These are phyloP conservation scores for Cheilosia scutellata DNA, from an alignment of 2,888 invertebrate species.

Conservation along the genomic window DNA sequence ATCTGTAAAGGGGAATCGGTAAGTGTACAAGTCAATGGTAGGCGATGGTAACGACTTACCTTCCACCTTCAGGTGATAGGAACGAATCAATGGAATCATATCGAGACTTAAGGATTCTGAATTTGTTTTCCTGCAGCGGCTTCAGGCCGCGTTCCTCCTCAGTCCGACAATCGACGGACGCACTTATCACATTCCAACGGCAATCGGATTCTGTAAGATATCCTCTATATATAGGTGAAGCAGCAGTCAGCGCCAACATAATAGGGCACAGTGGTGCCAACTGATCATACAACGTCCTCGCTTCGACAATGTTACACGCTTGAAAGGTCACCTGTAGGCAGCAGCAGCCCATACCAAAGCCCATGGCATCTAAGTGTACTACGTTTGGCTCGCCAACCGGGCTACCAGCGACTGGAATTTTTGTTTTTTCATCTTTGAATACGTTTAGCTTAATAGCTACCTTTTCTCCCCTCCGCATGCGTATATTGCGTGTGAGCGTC, in stretches of 20 bases:
- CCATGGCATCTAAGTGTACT: slow-evolving; percentile 99
- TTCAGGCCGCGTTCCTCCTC: slow-evolving; percentile 94
- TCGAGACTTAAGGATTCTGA: slow-evolving; percentile 95
- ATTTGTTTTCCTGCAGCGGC: slow-evolving; percentile 90
- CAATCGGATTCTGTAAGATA: slow-evolving; percentile 98
- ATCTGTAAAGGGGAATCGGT: slow-evolving; percentile 84
- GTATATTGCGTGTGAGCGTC: slow-evolving; percentile 96
- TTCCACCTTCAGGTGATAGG: slow-evolving; percentile 93
- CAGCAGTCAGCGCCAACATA: slow-evolving; percentile 98
- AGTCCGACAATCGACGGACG: slow-evolving; percentile 97
- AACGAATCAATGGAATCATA: slow-evolving; percentile 99
- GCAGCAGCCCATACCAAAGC: slow-evolving; percentile 99
- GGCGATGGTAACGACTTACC: slow-evolving; percentile 81
- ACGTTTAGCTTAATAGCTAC: slow-evolving; percentile 99
- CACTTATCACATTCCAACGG: slow-evolving; percentile 98
- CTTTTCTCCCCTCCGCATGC: slow-evolving; percentile 95
- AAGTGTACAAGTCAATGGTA: background rate
- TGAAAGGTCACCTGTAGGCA: slow-evolving; percentile 97
- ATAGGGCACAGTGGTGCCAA: slow-evolving; percentile 98
- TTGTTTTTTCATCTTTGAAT: slow-evolving; percentile 94
- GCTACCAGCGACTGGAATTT: slow-evolving; percentile 92
- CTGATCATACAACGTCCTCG: slow-evolving; percentile 98
- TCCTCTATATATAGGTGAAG: slow-evolving; percentile 97
- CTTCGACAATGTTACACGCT: slow-evolving; percentile 98
- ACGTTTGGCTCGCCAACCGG: slow-evolving; percentile 93